phyloP scores from a whole-genome alignment of 37 sponge, comb jelly and placozoan genomes.

The Mnemiopsis leidyi region DNA sequence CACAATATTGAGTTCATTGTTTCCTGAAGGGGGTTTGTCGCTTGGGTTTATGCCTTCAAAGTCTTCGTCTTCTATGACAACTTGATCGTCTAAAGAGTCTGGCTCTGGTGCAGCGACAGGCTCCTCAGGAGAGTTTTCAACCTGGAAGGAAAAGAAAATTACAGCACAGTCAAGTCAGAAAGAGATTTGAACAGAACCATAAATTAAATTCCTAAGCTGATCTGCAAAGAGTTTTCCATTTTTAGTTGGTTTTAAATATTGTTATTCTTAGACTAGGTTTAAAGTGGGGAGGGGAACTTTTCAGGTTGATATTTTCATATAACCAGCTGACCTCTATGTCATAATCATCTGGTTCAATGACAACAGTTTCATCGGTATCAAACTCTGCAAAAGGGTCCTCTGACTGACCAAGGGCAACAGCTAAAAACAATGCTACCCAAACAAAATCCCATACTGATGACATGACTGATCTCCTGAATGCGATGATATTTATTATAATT shows the following conservation, averaged over 20 bases:
- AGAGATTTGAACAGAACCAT: too few relatives aligned
- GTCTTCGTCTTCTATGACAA: constrained; percentile 16
- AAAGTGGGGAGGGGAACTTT: too few relatives aligned
- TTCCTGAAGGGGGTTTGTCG: constrained; percentile 6
- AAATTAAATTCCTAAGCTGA: too few relatives aligned
- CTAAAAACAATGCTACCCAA: constrained; percentile 24
- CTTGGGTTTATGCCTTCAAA: constrained; percentile 25
- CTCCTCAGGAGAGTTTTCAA: neutral
- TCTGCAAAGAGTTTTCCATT: too few relatives aligned
- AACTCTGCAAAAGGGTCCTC: constrained; percentile 65
- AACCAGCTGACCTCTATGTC: constrained; percentile 30
- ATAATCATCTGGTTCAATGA: constrained; percentile 52
- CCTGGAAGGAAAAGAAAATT: too few relatives aligned
- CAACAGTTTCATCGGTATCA: constrained; percentile 57
- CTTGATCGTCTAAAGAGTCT: neutral
- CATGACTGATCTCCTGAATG: too few relatives aligned
- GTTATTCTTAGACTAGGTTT: too few relatives aligned
- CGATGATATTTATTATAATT: too few relatives aligned
- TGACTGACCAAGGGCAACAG: neutral
- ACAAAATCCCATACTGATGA: constrained; percentile 24
- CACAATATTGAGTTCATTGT: constrained; percentile 47
- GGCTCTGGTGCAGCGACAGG: neutral
- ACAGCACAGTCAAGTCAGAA: too few relatives aligned
- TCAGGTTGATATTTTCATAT: neutral
- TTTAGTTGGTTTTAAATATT: too few relatives aligned